A percentile compares a stretch with the other conserved stretches of the same genome.
Conservation (phyloP, 2,113 vertebrate species). For the Callorhinus ursinus region DNA sequence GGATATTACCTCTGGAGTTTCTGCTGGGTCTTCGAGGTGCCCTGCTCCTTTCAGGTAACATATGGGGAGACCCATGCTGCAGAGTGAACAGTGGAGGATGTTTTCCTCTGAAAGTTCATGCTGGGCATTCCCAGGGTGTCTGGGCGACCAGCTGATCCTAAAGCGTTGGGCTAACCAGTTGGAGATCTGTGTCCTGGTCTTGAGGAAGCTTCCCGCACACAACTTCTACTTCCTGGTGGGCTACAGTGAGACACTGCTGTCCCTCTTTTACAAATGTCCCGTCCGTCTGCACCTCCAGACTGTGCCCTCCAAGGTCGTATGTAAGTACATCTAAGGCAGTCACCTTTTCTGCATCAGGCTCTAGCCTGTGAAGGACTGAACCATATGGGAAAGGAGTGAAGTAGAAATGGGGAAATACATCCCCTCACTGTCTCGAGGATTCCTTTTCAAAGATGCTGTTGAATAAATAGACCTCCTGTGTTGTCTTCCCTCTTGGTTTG, state of each 20-base stretch:
- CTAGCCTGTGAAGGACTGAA: background rate
- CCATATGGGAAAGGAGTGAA: background rate
- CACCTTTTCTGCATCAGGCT: fast-evolving
- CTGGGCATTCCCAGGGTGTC: constrained; percentile 91
- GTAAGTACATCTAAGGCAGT: constrained; percentile 89
- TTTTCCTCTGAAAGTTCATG: constrained; percentile 92
- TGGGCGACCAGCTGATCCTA: constrained; percentile 90
- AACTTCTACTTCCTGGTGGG: constrained; percentile 92
- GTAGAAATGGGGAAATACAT: background rate
- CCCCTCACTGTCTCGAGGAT: background rate
- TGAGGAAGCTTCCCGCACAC: constrained; percentile 82
- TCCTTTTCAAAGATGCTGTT: background rate
- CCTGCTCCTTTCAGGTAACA: constrained; percentile 86
- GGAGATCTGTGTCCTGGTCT: constrained; percentile 87
- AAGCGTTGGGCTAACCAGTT: constrained; percentile 91
- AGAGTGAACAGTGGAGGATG: constrained; percentile 90
- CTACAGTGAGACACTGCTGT: constrained; percentile 91
- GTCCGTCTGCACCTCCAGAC: constrained; percentile 93
- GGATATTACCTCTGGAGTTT: background rate
- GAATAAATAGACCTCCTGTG: background rate
- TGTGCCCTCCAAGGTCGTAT: constrained; percentile 85
- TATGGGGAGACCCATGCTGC: constrained; percentile 88
- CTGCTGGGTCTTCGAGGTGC: background rate
- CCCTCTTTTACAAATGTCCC: constrained; percentile 92
- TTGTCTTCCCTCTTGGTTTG: background rate